Percentiles rank a stretch among this genome's conserved stretches.
These are phyloP conservation scores for Bradysia coprophila DNA, from an alignment of 1,140 invertebrate species.

Conservation along the genomic window DNA sequence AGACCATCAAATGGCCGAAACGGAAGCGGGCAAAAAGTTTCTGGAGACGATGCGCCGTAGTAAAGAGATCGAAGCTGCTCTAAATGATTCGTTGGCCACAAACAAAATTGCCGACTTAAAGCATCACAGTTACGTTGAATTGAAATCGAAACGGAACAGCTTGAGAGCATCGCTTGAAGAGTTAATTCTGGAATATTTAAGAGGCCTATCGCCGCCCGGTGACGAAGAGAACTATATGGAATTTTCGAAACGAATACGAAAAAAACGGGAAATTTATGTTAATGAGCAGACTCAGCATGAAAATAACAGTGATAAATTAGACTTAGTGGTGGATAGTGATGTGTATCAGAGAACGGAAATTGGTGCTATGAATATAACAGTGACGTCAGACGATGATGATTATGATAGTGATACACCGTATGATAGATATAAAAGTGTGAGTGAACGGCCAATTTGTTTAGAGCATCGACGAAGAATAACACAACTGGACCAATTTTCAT, in stretches of 20 bases:
- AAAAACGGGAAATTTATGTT: not conserved
- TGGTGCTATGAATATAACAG: not conserved
- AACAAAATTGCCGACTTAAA: not conserved
- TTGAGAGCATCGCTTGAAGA: constrained; percentile 2
- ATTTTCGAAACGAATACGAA: too few relatives aligned
- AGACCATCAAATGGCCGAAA: not conserved
- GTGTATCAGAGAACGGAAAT: not conserved
- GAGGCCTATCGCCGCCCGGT: constrained; percentile 1
- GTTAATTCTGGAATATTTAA: constrained; percentile 3
- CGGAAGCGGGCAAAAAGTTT: not conserved
- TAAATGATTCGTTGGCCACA: not conserved
- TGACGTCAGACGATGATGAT: not conserved
- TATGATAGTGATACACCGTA: not conserved
- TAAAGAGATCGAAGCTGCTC: not conserved
- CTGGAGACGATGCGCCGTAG: not conserved
- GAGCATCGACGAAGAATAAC: constrained; percentile 1
- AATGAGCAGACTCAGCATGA: not conserved
- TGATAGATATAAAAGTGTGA: not conserved
- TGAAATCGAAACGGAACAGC: constrained; percentile 1
- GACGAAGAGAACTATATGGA: not conserved
- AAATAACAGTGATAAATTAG: not conserved
- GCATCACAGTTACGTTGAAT: not conserved
- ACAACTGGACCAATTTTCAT: not conserved
- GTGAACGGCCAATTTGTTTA: not conserved
- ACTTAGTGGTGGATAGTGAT: not conserved